Conservation (phyloP, 1,140 invertebrate species). For the Harlomillsia oculata region DNA sequence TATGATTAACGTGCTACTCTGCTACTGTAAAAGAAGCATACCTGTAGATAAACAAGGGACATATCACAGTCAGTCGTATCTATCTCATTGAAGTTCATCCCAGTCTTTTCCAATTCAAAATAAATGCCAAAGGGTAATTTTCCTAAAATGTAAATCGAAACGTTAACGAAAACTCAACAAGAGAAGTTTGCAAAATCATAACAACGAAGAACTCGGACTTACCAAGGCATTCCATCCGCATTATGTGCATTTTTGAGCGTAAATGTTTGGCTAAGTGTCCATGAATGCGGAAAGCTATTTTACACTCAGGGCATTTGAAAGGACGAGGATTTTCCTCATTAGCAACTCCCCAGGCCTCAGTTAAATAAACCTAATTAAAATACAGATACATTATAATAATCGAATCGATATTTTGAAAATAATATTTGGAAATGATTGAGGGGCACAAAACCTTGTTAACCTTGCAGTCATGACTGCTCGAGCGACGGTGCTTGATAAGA, state of each 20-base stretch:
- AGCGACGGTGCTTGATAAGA: constrained; percentile 81
- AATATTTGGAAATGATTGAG: background rate
- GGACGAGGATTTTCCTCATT: constrained; percentile 71
- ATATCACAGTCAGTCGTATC: constrained; percentile 89
- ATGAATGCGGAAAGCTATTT: constrained; percentile 90
- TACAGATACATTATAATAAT: background rate
- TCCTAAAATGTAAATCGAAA: constrained; percentile 39
- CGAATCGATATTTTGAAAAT: background rate
- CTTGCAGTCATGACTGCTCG: constrained; percentile 82
- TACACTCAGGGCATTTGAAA: constrained; percentile 90
- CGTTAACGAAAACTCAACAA: background rate
- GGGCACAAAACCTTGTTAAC: constrained; percentile 48
- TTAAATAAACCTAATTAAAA: constrained; percentile 27
- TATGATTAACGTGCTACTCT: too few relatives aligned
- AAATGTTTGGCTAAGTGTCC: constrained; percentile 93
- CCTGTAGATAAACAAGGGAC: constrained; percentile 73
- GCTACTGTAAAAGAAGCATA: too few relatives aligned
- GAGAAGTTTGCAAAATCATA: background rate
- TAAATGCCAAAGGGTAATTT: constrained; percentile 94
- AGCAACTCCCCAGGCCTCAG: constrained; percentile 34
- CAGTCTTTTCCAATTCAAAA: constrained; percentile 82
- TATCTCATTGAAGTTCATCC: constrained; percentile 81
- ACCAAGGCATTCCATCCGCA: constrained; percentile 77
- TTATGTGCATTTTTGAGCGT: constrained; percentile 92
- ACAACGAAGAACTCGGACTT: constrained; percentile 1